Evolutionary conservation across 2,797 vertebrate species (phyloP), one percentile per base, ranked within the genome.

Genomic region (Cyclura pinguis): DNA sequence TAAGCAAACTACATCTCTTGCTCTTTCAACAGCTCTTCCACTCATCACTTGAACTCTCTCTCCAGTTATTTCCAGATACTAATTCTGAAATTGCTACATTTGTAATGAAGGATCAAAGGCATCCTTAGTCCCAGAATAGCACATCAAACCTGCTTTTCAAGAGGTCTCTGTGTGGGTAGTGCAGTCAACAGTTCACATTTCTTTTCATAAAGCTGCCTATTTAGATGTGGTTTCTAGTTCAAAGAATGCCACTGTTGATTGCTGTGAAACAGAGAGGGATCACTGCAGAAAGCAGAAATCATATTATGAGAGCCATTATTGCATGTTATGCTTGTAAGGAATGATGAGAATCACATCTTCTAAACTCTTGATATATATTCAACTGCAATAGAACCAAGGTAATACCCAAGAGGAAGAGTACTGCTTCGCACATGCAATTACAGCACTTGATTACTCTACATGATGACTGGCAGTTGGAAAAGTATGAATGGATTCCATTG

Each of bases 161-260:
- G 85, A 72, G 89, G 22, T 47, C 77, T 35, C 57, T 59, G 52
- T 57, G 16, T 35, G 6, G 42, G 52, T 16, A 24, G 32, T 89
- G 32, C 20, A 0, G 0, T 74, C 92, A 89, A 87, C 89, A 91
- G 12, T 20, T 52, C 24, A 59, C 90, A 6, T 80, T 82, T 85
- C 87, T 38, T 88, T 86, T 80, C 47, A 13, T 82, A 91, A 73
- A 95, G 88, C 82, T 94, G 74, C 64, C 74, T 90, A 57, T 90
- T 85, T 77, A 87, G 67, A 92, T 69, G 64, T 86, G 87, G 42
- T 20, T 88, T 85, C 77, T 69, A 52, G n/a, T 88, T 92, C 84
- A 64, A 57, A 91, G 92, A 92, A 89, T 80, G 84, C 90, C 88
- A 88, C 24, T 38, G 4, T 32, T 24, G 3, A 16, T 29, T 86